Base-by-base conservation (phyloP, 2,113 vertebrate species). In the Oriolus oriolus region DNA sequence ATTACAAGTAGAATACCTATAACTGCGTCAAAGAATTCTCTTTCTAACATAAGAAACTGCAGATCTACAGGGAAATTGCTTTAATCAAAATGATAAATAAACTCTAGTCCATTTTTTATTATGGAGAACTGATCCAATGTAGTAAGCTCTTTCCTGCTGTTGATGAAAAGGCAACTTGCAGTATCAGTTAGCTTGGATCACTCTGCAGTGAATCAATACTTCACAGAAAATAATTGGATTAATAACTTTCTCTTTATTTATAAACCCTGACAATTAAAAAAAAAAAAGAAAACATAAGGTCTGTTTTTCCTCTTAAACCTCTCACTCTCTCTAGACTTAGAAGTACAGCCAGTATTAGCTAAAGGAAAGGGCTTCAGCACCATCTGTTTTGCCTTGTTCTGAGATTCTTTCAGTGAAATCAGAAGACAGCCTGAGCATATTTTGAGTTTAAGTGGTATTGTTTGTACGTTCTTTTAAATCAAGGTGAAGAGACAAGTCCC, bases 371-470 rank as follows among this genome's bases (percentile, higher is more conserved):
- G 76, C 86, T 93, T 87, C 39, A 23, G 60, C 71, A 66, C 96
- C 95, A 96, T 97, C 95, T 97, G 96, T 93, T 96, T 96, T 95
- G 79, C 83, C 79, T 96, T 75, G 64, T 96, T 96, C 88, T 95
- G 69, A 93, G 90, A 81, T 81, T 78, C 82, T 96, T 88, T 86
- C 86, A 84, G 93, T 19, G 37, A 94, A 96, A 95, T 87, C 92
- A 86, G 92, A 86, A 95, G 85, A 93, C 92, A 96, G 88, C 41
- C 86, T 92, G 95, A 92, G 93, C 95, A 82, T 96, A 96, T 97
- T 95, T 95, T 92, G 89, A 93, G 89, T 93, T 85, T 95, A 91
- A 96, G 91, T 95, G 70, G 81, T 93, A 94, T 95, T 96, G 93
- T 95, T 96, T 97, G 91, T 96, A 82, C 1, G 11, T 78, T 96